Evolutionary conservation across 1,140 invertebrate genomes (phyloP), one percentile per base, ranked within the genome.

Genomic region (Drosophila sturtevanti): DNA sequence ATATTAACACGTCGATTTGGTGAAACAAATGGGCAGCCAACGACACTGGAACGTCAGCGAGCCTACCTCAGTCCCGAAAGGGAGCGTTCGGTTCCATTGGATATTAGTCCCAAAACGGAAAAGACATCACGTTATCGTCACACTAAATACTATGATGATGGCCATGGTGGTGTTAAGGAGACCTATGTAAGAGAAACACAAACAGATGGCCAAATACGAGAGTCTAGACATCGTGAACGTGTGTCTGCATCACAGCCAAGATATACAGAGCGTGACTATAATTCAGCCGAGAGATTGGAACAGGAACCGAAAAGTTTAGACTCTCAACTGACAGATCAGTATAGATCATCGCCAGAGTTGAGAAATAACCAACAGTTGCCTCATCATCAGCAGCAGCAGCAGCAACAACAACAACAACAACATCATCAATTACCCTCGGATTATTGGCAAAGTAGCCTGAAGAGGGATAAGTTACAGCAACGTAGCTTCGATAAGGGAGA

Each of bases 221-320:
- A 93, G 86, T 94, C 93, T 11, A 86, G 92, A 91, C 91, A 90
- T 59, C 78, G 72, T 38, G 91, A 87, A 90, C 93, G 77, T 92
- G 92, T 82, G 93, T 72, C 92, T 93, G 41, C 16, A 16, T 48
- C 41, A 70, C 21, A 24, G 31, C 34, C 72, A 2, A 68, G 81
- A 0, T 81, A 84, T 2, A 44, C 60, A 90, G 92, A 68, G 58
- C 92, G 70, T 0, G 63, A 89, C 37, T 68, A 61, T 31, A 77
- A 82, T 35, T 79, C 80, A 6, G 72, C 94, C 7, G 89, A 89
- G 21, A 60, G 77, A 6, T 66, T 74, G 60, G 94, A 94, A 77
- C 94, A 93, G 60, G 94, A 95, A 89, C 94, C 94, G 11, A 94
- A 94, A 64, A 95, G 94, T 70, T 91, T 95, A 18, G 94, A 95